Evolutionary conservation across 2,888 invertebrate genomes (phyloP).

Genomic region (Ormyrus labotus): DNA sequence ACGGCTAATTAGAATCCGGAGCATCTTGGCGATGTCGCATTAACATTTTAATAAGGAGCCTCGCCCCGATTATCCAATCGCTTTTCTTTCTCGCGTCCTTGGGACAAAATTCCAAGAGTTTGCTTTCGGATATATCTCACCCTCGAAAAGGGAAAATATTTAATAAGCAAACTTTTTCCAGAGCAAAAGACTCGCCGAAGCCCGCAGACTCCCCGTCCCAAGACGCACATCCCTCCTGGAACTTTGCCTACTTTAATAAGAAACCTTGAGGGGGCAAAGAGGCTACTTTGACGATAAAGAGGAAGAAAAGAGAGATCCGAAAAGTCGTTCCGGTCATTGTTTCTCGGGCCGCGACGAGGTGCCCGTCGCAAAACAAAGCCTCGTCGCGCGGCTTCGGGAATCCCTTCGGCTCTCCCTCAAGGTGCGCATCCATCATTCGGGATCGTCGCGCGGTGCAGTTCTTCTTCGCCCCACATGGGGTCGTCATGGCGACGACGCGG

Average conservation of each 20-base stretch:
- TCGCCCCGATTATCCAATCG: background rate
- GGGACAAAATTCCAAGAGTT: conserved; percentile 16
- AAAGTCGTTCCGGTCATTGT: conserved; percentile 3
- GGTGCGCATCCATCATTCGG: background rate
- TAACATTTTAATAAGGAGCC: conserved; percentile 3
- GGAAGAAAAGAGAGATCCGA: background rate
- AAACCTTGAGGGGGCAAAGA: background rate
- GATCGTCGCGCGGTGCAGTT: too few relatives aligned
- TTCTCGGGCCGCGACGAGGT: background rate
- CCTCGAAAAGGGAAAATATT: conserved; percentile 33
- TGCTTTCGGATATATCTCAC: background rate
- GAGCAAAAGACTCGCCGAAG: background rate
- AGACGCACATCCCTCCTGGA: background rate
- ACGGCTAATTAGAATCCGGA: conserved; percentile 15
- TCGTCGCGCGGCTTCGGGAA: background rate
- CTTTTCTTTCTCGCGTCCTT: background rate
- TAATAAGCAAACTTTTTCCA: conserved; percentile 45
- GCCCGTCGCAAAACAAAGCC: conserved; percentile 5
- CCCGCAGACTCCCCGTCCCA: too few relatives aligned
- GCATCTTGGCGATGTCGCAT: background rate
- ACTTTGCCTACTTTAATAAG: conserved; percentile 28
- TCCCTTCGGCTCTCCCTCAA: background rate
- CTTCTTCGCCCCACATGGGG: conserved; percentile 9
- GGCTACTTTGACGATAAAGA: background rate
- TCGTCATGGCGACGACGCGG: conserved; percentile 18